Percentiles rank a stretch among this genome's conserved stretches.
These are phyloP conservation scores for Spinibarbus caldwelli DNA, from an alignment of 2,797 vertebrate genomes.

Conservation along the genomic window DNA sequence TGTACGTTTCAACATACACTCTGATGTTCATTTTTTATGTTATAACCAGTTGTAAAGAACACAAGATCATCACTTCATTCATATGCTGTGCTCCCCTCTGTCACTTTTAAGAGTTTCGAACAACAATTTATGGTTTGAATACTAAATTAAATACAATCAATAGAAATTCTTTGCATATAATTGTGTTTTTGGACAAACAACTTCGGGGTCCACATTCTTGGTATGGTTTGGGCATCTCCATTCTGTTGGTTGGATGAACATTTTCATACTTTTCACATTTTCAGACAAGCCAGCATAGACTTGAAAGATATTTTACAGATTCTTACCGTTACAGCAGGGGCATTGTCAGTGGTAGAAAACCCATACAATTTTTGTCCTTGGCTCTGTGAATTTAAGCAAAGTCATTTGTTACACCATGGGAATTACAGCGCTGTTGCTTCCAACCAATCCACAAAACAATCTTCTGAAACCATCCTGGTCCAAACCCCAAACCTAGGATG, in stretches of 20 bases:
- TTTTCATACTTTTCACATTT: neutral
- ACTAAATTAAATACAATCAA: neutral
- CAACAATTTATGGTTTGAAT: neutral
- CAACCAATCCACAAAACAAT: slow-evolving; percentile 44
- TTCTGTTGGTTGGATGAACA: neutral
- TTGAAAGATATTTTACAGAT: neutral
- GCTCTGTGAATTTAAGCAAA: slow-evolving; percentile 6
- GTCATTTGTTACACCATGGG: slow-evolving; percentile 15
- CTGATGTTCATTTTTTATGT: neutral
- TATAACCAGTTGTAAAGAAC: neutral
- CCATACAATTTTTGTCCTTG: neutral
- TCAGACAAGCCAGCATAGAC: neutral
- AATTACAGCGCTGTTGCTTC: slow-evolving; percentile 33
- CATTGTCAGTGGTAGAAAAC: neutral
- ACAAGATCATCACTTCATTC: neutral
- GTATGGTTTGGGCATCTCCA: neutral
- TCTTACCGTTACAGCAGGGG: neutral
- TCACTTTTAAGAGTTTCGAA: neutral
- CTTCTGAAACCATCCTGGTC: slow-evolving; percentile 28
- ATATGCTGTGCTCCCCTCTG: neutral
- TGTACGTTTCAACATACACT: neutral
- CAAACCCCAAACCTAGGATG: slow-evolving; percentile 33
- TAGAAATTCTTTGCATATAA: neutral
- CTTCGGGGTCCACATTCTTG: neutral
- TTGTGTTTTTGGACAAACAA: neutral